phyloP scores from a whole-genome alignment of 2,888 invertebrate genomes.

The Eupithecia dodoneata region DNA sequence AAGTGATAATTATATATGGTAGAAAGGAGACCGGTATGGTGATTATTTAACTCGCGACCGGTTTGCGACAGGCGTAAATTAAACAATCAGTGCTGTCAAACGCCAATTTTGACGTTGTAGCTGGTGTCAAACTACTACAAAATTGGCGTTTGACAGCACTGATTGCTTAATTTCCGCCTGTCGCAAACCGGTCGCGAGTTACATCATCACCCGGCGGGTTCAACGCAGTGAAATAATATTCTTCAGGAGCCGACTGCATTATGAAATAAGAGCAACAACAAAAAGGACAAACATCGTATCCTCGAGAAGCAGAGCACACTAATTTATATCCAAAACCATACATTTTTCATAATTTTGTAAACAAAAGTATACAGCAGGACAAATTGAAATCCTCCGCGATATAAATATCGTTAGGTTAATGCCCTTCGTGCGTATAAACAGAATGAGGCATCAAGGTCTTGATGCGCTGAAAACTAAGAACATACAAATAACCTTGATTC shows the following conservation, averaged over 20 bases:
- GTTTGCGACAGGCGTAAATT: too few relatives aligned
- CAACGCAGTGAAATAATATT: too few relatives aligned
- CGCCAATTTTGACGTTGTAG: too few relatives aligned
- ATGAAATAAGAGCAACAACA: background rate
- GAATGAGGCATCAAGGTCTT: constrained; percentile 39
- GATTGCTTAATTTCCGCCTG: too few relatives aligned
- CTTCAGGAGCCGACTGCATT: background rate
- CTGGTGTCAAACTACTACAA: too few relatives aligned
- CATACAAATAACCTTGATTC: constrained; percentile 25
- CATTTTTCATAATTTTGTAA: background rate
- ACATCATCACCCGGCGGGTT: too few relatives aligned
- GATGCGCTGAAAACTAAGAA: constrained; percentile 34
- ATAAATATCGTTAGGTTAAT: constrained; percentile 35
- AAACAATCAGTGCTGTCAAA: too few relatives aligned
- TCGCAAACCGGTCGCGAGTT: too few relatives aligned
- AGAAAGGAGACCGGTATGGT: too few relatives aligned
- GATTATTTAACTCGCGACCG: too few relatives aligned
- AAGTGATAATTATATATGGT: too few relatives aligned
- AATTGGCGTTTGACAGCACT: too few relatives aligned
- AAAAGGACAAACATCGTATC: background rate
- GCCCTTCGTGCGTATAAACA: constrained; percentile 36
- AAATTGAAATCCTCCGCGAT: constrained; percentile 21
- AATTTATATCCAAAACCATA: background rate
- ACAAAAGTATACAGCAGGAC: constrained; percentile 4
- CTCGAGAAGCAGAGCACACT: background rate